phyloP scores from a whole-genome alignment of 2,113 vertebrate genomes.

The Syrrhaptes paradoxus region DNA sequence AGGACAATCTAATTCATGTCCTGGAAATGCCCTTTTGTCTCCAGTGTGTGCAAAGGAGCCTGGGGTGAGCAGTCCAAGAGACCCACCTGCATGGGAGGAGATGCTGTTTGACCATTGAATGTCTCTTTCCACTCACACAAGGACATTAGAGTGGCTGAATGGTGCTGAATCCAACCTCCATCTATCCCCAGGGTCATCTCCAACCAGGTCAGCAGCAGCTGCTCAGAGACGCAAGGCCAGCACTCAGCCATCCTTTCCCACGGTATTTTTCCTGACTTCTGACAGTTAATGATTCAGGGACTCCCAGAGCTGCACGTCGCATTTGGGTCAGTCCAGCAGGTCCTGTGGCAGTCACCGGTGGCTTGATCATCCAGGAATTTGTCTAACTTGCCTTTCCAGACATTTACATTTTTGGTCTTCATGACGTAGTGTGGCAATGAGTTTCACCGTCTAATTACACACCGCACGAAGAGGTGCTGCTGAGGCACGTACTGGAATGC shows the following conservation, averaged over 20 bases:
- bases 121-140: neutral
- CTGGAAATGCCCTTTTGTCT: neutral
- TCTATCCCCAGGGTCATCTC: neutral
- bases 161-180: neutral
- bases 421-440: neutral
- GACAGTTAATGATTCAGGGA: neutral
- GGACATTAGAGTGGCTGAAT: neutral
- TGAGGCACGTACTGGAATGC: neutral
- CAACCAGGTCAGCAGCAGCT: neutral
- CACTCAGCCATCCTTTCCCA: neutral
- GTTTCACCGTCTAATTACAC: neutral
- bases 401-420: neutral
- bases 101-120: neutral
- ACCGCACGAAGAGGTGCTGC: rapidly evolving
- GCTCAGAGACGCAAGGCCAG: neutral
- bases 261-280: neutral
- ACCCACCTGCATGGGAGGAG: neutral
- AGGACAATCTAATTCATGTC: neutral
- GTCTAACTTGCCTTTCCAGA: neutral
- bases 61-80: neutral
- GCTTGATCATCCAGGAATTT: neutral
- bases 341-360: neutral
- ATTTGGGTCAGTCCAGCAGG: neutral
- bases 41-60: neutral
- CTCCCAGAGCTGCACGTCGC: neutral